phyloP scores from a whole-genome alignment of 2,888 invertebrate genomes.

The Dicyrtoma fusca region DNA sequence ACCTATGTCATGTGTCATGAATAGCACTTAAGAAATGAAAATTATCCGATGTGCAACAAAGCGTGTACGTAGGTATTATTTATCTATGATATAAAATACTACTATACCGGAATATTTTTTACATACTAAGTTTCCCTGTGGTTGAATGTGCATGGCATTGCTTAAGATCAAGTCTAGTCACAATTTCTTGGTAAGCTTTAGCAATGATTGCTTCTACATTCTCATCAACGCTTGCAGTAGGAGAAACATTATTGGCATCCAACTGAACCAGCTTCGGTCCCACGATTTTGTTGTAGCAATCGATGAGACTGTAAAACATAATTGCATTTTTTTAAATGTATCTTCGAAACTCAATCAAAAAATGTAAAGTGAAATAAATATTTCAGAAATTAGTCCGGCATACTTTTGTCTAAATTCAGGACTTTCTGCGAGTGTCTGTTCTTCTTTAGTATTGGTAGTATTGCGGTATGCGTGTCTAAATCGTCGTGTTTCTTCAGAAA shows the following conservation, averaged over 20 bases:
- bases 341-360: not conserved
- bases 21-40: too few species aligned
- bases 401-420: constrained; percentile 51
- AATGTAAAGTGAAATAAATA: too few species aligned
- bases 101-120: not conserved
- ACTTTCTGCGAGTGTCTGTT: constrained; percentile 51
- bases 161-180: constrained; percentile 11
- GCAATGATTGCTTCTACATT: constrained; percentile 41
- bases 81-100: not conserved
- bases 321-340: too few species aligned
- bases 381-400: too few species aligned
- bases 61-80: too few species aligned
- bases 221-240: constrained; percentile 21
- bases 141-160: not conserved
- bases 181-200: constrained; percentile 40
- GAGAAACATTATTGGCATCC: constrained; percentile 51
- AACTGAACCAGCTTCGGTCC: constrained; percentile 47
- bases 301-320: constrained; percentile 43
- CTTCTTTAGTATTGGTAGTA: constrained; percentile 55
- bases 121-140: constrained; percentile 32
- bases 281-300: constrained; percentile 45
- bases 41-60: too few species aligned
- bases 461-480: constrained; percentile 58
- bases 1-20: too few species aligned
- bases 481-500: constrained; percentile 60